These are phyloP conservation scores for Laterallus jamaicensis DNA, from an alignment of 2,113 vertebrate genomes.

Conservation along the genomic window DNA sequence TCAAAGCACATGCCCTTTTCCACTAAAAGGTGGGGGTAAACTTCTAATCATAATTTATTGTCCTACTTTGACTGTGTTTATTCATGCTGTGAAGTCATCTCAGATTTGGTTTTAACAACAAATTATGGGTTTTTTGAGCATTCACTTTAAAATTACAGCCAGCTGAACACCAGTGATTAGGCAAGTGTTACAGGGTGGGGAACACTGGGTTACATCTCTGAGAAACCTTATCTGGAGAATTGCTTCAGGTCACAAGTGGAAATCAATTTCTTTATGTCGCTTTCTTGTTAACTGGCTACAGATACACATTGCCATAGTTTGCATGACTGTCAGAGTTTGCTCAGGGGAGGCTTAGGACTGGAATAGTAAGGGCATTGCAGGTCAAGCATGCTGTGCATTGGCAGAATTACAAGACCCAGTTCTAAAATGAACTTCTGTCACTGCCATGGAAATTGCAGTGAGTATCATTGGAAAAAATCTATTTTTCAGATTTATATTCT, in stretches of 20 bases:
- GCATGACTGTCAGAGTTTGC: not conserved
- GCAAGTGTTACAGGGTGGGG: not conserved
- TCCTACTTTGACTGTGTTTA: not conserved
- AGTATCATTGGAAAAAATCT: not conserved
- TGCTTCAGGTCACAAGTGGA: not conserved
- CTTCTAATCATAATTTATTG: not conserved
- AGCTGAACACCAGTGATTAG: not conserved
- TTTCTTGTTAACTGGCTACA: not conserved
- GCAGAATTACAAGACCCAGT: conserved; percentile 30
- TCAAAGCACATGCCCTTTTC: not conserved
- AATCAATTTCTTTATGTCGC: not conserved
- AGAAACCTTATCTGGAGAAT: not conserved
- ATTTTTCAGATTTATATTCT: not conserved
- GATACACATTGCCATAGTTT: not conserved
- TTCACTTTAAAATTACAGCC: not conserved
- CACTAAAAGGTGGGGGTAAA: not conserved
- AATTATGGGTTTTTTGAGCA: not conserved
- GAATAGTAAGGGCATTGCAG: conserved; percentile 40
- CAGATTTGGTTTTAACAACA: not conserved
- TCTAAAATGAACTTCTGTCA: conserved; percentile 32
- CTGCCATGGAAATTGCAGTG: not conserved
- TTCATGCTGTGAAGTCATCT: not conserved
- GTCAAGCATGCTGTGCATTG: conserved; percentile 39
- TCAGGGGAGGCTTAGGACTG: not conserved
- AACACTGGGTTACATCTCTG: not conserved